Evolutionary conservation across 2,797 vertebrate genomes (phyloP).

Genomic region (Smutsia temminckii): DNA sequence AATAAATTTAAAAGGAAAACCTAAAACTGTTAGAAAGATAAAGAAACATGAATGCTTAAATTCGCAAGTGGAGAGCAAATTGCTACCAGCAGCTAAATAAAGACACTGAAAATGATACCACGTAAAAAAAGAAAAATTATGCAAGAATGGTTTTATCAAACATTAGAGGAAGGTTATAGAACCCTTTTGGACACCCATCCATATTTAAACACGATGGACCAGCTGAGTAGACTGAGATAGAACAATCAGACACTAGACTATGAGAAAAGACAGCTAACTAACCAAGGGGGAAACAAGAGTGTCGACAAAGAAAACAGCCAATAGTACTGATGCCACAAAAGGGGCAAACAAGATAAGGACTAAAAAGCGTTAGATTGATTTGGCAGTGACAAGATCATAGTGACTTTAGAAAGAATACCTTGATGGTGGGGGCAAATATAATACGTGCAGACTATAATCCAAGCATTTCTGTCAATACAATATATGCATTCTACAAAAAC

Average conservation of each 20-base stretch:
- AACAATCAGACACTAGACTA: neutral
- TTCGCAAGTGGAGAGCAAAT: neutral
- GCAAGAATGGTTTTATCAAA: neutral
- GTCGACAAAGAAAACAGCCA: neutral
- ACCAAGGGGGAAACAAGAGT: neutral
- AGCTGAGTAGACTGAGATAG: neutral
- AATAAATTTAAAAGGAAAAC: conserved; percentile 11
- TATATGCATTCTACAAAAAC: neutral
- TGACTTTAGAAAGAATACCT: neutral
- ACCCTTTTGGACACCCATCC: neutral
- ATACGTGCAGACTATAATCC: neutral
- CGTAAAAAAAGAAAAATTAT: neutral
- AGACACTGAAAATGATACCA: neutral
- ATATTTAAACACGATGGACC: neutral
- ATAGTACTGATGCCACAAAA: neutral
- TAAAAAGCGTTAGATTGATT: neutral
- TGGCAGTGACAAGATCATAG: neutral
- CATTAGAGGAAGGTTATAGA: neutral
- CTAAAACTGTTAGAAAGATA: neutral
- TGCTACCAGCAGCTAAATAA: conserved; percentile 17
- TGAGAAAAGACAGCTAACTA: neutral
- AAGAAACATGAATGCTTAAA: neutral
- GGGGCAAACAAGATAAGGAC: neutral
- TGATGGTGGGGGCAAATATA: neutral
- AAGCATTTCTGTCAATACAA: neutral